These are phyloP conservation scores for Apocrypta bakeri DNA, from an alignment of 1,140 invertebrate genomes.

Conservation along the genomic window DNA sequence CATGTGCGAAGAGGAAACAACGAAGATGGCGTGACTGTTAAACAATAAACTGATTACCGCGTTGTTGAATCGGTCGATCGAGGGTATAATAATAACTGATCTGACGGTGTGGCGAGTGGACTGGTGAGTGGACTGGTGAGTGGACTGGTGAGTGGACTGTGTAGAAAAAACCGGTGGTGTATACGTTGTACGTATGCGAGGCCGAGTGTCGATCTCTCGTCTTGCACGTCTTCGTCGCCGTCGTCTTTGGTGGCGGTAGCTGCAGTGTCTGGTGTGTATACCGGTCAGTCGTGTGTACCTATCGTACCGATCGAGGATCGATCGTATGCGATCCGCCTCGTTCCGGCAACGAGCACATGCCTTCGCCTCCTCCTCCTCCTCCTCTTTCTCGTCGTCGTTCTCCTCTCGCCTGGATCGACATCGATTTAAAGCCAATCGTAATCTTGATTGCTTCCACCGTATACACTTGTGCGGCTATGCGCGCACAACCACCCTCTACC, in stretches of 20 bases:
- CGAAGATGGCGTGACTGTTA: conserved; percentile 58
- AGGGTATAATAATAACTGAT: conserved; percentile 40
- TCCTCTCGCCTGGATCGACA: conserved; percentile 29
- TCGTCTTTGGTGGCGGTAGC: not conserved
- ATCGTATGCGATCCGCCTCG: conserved; percentile 47
- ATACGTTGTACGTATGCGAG: not conserved
- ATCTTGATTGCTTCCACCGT: conserved; percentile 47
- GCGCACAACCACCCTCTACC: conserved; percentile 6
- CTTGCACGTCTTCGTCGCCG: not conserved
- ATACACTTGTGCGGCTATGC: conserved; percentile 14
- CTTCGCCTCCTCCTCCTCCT: not conserved
- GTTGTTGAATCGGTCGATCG: conserved; percentile 33
- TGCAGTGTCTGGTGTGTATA: not conserved
- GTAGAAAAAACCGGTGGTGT: not conserved
- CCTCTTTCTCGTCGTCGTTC: not conserved
- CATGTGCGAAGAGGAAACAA: conserved; percentile 54
- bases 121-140: not conserved
- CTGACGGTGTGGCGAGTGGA: not conserved
- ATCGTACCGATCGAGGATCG: conserved; percentile 44
- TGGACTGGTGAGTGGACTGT: not conserved
- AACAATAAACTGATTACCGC: conserved; percentile 66
- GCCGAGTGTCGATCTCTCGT: not conserved
- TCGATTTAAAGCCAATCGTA: conserved; percentile 51
- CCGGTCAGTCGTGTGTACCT: conserved; percentile 28
- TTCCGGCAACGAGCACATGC: conserved; percentile 39